Evolutionary conservation across 2,797 vertebrate genomes (phyloP).

Genomic region (Peromyscus eremicus): DNA sequence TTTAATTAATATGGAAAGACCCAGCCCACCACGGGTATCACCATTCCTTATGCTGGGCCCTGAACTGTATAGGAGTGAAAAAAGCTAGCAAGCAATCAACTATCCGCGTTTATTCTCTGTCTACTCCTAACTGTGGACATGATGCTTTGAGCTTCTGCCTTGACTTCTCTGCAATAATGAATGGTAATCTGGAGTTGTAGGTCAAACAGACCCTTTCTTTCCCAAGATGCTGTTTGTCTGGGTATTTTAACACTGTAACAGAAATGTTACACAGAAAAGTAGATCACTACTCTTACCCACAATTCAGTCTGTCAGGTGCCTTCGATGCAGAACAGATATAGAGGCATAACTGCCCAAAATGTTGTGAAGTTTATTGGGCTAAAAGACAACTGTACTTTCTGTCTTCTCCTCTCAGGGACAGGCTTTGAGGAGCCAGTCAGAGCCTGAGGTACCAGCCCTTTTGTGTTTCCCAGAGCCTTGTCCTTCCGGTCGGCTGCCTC

Average conservation of each 20-base stretch:
- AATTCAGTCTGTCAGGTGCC: background rate
- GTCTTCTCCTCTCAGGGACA: no score
- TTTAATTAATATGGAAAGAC: background rate
- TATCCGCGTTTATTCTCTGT: background rate
- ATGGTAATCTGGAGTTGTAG: background rate
- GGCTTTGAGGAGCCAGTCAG: background rate
- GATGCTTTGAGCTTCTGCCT: background rate
- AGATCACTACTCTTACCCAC: background rate
- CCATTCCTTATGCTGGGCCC: background rate
- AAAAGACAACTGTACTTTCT: background rate
- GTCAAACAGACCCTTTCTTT: background rate
- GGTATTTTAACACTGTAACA: background rate
- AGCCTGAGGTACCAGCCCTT: background rate
- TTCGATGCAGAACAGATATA: fast-evolving
- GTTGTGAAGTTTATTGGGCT: background rate
- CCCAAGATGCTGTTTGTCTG: background rate
- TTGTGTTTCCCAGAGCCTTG: background rate
- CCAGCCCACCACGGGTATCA: background rate
- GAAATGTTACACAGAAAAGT: background rate
- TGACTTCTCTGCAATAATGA: background rate
- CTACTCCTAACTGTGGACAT: fast-evolving
- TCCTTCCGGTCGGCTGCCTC: background rate
- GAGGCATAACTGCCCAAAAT: background rate
- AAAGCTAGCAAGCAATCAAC: background rate
- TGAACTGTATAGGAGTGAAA: background rate